Base-by-base conservation (phyloP, 2,888 invertebrate genomes). In the Pedicia rivosa region DNA sequence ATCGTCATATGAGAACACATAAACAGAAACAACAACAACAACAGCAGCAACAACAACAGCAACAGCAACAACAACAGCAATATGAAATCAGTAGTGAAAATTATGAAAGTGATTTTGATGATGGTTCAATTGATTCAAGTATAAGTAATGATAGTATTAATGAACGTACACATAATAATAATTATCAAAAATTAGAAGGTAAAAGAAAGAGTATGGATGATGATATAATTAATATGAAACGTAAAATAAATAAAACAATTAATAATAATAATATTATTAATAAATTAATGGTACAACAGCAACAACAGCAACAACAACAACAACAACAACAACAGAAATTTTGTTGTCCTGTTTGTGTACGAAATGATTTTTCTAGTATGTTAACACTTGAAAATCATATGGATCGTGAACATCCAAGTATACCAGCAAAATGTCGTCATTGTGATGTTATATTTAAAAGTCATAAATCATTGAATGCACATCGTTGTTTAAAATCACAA, bases 1-100 rank as follows among this genome's bases (percentile, higher is more conserved):
- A 82, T 53, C 65, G 83, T 26, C 86, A 86, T 56, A 72, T 79
- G 67, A 67, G 81, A 41, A 80, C 78, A 3, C 78, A 79, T 55
- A 68, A 68, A 42, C 63, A 63, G 44, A 66, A 64, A 47, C 56
- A n/a, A n/a, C n/a, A n/a, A n/a, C n/a, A n/a, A n/a, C n/a, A n/a
- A 43, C 15, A 41, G 50, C 32, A 51, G 52, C 10, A 48, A 48
- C 43, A 50, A 49, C 42, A 49, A 50, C 43, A 48, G 50, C n/a
- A n/a, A n/a, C n/a, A n/a, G n/a, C n/a, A n/a, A n/a, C n/a, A n/a
- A n/a, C n/a, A n/a, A n/a, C n/a, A 20, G 12, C 13, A 32, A 20
- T 17, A 32, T 22, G 19, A 32, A 20, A 17, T 19, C 13, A 35
- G 41, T 16, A 41, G 38, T 39, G 43, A 36, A 29, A 49, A 48